Conservation (phyloP, 2,888 invertebrate species). For the Zygogramma bicolorata region DNA sequence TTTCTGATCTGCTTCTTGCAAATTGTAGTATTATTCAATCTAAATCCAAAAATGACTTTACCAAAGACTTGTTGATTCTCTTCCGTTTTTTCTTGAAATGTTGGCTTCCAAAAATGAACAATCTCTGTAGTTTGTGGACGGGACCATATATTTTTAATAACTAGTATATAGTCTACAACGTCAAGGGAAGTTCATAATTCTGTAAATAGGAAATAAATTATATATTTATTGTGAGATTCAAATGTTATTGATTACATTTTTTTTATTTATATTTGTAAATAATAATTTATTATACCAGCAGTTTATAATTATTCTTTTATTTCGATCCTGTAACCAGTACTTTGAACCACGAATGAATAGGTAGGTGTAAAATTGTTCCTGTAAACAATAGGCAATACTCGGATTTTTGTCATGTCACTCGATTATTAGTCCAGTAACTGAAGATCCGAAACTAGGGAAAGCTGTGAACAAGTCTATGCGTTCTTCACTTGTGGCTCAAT, state of each 20-base stretch:
- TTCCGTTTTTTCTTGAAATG: slow-evolving; percentile 11
- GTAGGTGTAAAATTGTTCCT: too few relatives aligned
- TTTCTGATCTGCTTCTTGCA: not conserved
- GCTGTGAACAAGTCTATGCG: too few relatives aligned
- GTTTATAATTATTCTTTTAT: not conserved
- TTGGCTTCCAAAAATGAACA: slow-evolving; percentile 10
- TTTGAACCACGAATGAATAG: too few relatives aligned
- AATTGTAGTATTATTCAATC: not conserved
- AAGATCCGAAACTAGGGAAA: too few relatives aligned
- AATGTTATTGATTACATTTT: slow-evolving; percentile 10
- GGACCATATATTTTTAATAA: slow-evolving; percentile 13
- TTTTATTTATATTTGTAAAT: slow-evolving; percentile 22
- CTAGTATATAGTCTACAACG: not conserved
- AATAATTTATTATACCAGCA: slow-evolving; percentile 17
- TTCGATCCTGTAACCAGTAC: too few relatives aligned
- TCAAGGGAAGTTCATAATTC: not conserved
- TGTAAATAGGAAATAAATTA: slow-evolving; percentile 18
- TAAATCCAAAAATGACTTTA: not conserved
- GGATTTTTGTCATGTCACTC: too few relatives aligned
- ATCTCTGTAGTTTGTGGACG: not conserved
- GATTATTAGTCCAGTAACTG: too few relatives aligned
- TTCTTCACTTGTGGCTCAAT: too few relatives aligned
- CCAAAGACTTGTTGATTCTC: slow-evolving; percentile 19
- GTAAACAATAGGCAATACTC: too few relatives aligned
- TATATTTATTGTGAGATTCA: slow-evolving; percentile 5